phyloP scores from a whole-genome alignment of 2,113 vertebrate species.

The Thymallus thymallus region DNA sequence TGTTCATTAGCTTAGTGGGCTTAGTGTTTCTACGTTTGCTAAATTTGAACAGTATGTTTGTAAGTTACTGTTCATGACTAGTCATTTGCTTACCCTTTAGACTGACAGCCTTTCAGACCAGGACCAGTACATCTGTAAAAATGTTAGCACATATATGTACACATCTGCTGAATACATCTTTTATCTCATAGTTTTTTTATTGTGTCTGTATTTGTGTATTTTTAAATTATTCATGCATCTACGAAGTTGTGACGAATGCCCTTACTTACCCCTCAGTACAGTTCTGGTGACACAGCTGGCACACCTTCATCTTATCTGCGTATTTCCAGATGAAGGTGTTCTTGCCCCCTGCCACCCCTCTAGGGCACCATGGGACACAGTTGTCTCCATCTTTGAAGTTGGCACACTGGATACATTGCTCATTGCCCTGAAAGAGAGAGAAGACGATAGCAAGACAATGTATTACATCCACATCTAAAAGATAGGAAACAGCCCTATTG shows the following conservation, averaged over 20 bases:
- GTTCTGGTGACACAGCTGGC: slow-evolving; percentile 89
- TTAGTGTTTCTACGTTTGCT: no score
- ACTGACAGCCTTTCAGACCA: slow-evolving; percentile 65
- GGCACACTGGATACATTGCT: slow-evolving; percentile 83
- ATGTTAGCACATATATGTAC: not conserved
- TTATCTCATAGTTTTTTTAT: no score
- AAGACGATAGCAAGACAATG: no score
- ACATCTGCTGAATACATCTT: no score
- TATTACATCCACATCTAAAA: no score
- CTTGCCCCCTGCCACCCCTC: slow-evolving; percentile 80
- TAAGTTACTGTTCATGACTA: no score
- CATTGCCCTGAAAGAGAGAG: slow-evolving; percentile 78
- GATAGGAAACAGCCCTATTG: no score
- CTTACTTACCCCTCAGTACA: slow-evolving; percentile 86
- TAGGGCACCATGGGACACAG: slow-evolving; percentile 86
- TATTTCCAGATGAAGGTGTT: slow-evolving; percentile 87
- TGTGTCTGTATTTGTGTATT: no score
- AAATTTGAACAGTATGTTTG: not conserved
- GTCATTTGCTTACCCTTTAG: slow-evolving; percentile 50
- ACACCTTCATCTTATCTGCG: slow-evolving; percentile 74
- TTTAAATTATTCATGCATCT: no score
- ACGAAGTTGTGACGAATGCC: not conserved
- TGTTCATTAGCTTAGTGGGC: no score
- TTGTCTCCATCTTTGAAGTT: slow-evolving; percentile 87
- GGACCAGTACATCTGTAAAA: slow-evolving; percentile 65